These are phyloP conservation scores for Diarsia rubi DNA, from an alignment of 2,888 invertebrate species.

Conservation along the genomic window DNA sequence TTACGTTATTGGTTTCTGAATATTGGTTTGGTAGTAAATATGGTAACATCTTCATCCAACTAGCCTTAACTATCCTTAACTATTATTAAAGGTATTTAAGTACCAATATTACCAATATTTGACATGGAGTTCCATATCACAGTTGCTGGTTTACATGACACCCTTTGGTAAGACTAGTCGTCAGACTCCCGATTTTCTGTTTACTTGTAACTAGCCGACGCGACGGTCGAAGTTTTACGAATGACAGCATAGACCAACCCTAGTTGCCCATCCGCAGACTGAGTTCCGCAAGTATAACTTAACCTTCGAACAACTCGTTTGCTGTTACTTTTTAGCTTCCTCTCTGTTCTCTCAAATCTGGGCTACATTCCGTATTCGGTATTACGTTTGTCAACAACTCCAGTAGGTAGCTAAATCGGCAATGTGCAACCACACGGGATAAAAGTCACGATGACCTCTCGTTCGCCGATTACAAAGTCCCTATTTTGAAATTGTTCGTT, in stretches of 20 bases:
- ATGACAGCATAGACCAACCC: background rate
- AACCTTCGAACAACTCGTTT: background rate
- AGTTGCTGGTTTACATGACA: background rate
- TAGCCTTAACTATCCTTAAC: too few relatives aligned
- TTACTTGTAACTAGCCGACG: background rate
- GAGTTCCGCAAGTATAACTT: background rate
- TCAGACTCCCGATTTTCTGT: background rate
- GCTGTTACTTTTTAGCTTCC: background rate
- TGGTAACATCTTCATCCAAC: too few relatives aligned
- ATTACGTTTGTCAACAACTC: background rate
- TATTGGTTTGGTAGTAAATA: too few relatives aligned
- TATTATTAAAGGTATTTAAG: too few relatives aligned
- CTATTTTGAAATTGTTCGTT: background rate
- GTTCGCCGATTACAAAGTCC: background rate
- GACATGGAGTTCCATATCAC: accelerated
- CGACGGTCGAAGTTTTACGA: background rate
- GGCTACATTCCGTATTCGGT: background rate
- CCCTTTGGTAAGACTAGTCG: background rate
- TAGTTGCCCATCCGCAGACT: background rate
- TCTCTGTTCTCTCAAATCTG: background rate
- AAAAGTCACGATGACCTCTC: background rate
- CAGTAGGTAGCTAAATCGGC: background rate
- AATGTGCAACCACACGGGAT: background rate
- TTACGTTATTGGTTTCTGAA: too few relatives aligned
- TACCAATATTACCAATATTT: too few relatives aligned